Evolutionary conservation across 1,140 invertebrate species (phyloP), one percentile per base, ranked within the genome.

Genomic region (Plutomurus gul): DNA sequence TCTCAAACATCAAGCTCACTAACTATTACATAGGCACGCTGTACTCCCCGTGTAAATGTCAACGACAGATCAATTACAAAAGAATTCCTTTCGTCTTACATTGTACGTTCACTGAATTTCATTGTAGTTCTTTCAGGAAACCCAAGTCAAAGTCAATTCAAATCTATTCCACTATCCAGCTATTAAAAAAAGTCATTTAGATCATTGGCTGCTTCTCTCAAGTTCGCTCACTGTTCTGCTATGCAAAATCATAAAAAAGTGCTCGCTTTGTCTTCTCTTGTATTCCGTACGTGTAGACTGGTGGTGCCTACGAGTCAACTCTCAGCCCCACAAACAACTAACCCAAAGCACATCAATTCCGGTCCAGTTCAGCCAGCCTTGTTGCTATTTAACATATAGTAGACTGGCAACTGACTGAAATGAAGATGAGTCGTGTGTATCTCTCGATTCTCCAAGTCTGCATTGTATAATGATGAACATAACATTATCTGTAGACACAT

Each of bases 61-160:
- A 76, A 60, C 51, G 56, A 76, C 75, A 76, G 51, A 76, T 76
- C 75, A 76, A 76, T 76, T 76, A 76, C 51, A 43, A n/a, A 1
- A n/a, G 37, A 16, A 72, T 72, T 72, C 70, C 70, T 72, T 39
- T 5, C n/a, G 39, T 20, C 6, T 40, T 25, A 72, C 70, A 46
- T 25, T 10, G 40, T n/a, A 11, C 18, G 39, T 71, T 71, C 33
- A 71, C 16, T 18, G 37, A 71, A 72, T 72, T 22, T 40, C 36
- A 72, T 43, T 43, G 70, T 33, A n/a, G 25, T 36, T 65, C 36
- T 33, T 65, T 65, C 39, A n/a, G n/a, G n/a, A n/a, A n/a, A n/a
- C n/a, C n/a, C n/a, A n/a, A n/a, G n/a, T n/a, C n/a, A n/a, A n/a
- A n/a, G n/a, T n/a, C n/a, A n/a, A n/a, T n/a, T 43, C 39, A 10